Percentiles rank a stretch among this genome's conserved stretches.
phyloP scores from a whole-genome alignment of 1,140 invertebrate genomes.

The Drosophila asahinai region DNA sequence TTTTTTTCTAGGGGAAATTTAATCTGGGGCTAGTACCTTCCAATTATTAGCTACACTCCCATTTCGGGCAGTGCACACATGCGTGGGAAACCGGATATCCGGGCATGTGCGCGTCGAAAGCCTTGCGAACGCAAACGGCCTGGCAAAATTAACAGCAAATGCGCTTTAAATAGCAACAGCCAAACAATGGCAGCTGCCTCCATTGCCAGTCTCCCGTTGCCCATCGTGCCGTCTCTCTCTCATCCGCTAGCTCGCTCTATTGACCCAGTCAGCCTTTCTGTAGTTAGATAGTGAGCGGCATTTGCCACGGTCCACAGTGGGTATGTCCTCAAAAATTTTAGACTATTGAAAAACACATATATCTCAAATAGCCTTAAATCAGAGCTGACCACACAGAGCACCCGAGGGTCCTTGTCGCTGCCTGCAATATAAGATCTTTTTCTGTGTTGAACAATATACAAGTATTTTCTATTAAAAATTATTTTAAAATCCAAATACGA shows the following conservation, averaged over 20 bases:
- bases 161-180: conserved; percentile 80
- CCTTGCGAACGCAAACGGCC: conserved; percentile 65
- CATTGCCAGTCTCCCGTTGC: conserved; percentile 19
- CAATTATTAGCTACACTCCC: not conserved
- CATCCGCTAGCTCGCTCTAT: conserved; percentile 61
- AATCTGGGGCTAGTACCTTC: not conserved
- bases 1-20: no score
- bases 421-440: no score
- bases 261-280: conserved; percentile 62
- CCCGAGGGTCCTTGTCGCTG: rapidly evolving
- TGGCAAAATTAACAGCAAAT: conserved; percentile 82
- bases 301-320: conserved; percentile 24
- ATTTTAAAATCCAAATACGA: not conserved
- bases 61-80: conserved; percentile 23
- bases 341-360: not conserved
- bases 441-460: no score
- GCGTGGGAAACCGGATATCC: conserved; percentile 67
- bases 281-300: conserved; percentile 40
- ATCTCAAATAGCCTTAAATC: not conserved
- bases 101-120: conserved; percentile 71
- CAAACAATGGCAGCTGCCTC: conserved; percentile 56
- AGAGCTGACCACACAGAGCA: not conserved
- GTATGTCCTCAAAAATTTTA: not conserved
- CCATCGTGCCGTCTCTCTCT: conserved; percentile 4
- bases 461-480: not conserved